Conservation (phyloP, 2,888 invertebrate genomes). For the Caenorhabditis plicata region DNA sequence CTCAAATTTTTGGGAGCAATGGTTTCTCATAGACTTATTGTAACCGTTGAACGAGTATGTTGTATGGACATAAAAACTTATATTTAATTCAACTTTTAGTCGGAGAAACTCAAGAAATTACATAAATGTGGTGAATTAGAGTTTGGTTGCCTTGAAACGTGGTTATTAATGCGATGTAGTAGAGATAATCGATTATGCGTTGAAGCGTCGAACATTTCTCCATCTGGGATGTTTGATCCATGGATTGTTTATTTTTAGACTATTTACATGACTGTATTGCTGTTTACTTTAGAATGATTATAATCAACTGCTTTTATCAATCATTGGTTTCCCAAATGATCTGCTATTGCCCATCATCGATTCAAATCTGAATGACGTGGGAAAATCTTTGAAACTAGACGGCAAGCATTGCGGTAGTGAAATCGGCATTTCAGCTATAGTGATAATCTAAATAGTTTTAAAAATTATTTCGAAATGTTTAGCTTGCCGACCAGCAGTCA, state of each 20-base stretch:
- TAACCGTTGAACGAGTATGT: constrained; percentile 38
- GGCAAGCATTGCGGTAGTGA: constrained; percentile 76
- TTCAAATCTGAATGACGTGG: constrained; percentile 68
- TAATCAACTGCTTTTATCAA: constrained; percentile 76
- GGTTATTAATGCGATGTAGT: constrained; percentile 79
- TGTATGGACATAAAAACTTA: not conserved
- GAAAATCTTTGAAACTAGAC: constrained; percentile 76
- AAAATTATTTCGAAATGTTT: constrained; percentile 4
- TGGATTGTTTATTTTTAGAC: constrained; percentile 72
- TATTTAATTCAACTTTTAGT: constrained; percentile 30
- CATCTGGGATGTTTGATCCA: constrained; percentile 90
- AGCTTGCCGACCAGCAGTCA: constrained; percentile 82
- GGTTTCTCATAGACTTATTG: constrained; percentile 55
- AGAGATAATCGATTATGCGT: constrained; percentile 72
- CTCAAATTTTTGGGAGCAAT: constrained; percentile 68
- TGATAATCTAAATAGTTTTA: constrained; percentile 61
- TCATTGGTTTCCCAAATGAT: constrained; percentile 76
- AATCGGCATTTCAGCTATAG: constrained; percentile 79
- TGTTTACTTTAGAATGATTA: constrained; percentile 73
- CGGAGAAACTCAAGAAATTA: constrained; percentile 71
- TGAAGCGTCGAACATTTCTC: constrained; percentile 86
- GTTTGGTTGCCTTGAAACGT: constrained; percentile 82
- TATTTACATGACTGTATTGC: not conserved
- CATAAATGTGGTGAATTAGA: constrained; percentile 76
- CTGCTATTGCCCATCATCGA: constrained; percentile 75